Conservation (phyloP, 2,797 vertebrate species). For the Anniella stebbinsi region DNA sequence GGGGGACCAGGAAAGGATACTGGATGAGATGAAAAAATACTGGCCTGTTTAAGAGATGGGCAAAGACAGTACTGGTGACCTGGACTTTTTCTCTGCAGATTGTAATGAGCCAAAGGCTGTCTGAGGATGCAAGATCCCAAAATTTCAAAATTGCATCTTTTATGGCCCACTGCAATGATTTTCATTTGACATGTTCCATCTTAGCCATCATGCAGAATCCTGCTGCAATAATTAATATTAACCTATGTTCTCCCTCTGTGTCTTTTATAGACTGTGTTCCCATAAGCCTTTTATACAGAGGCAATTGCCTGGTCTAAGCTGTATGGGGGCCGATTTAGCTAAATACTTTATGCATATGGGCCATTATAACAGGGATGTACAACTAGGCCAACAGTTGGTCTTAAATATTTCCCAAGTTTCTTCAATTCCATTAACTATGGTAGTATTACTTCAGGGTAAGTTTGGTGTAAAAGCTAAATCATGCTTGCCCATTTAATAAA, state of each 20-base stretch:
- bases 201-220: neutral
- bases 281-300: neutral
- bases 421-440: neutral
- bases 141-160: neutral
- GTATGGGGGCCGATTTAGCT: neutral
- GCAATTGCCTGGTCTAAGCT: neutral
- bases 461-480: neutral
- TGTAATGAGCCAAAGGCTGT: slow-evolving; percentile 16
- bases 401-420: neutral
- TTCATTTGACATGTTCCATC: slow-evolving; percentile 21
- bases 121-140: neutral
- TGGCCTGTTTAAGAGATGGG: slow-evolving; percentile 33
- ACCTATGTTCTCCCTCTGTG: slow-evolving; percentile 5
- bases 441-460: neutral
- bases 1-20: slow-evolving; percentile 18
- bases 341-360: neutral
- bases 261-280: slow-evolving; percentile 3
- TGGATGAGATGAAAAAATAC: slow-evolving; percentile 24
- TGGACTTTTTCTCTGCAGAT: slow-evolving; percentile 36
- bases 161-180: slow-evolving; percentile 19
- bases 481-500: neutral
- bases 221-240: neutral
- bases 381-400: slow-evolving; percentile 14
- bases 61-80: neutral
- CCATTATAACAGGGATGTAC: neutral